Evolutionary conservation across 2,888 invertebrate genomes (phyloP).

Genomic region (Ichneumoninae sp.): DNA sequence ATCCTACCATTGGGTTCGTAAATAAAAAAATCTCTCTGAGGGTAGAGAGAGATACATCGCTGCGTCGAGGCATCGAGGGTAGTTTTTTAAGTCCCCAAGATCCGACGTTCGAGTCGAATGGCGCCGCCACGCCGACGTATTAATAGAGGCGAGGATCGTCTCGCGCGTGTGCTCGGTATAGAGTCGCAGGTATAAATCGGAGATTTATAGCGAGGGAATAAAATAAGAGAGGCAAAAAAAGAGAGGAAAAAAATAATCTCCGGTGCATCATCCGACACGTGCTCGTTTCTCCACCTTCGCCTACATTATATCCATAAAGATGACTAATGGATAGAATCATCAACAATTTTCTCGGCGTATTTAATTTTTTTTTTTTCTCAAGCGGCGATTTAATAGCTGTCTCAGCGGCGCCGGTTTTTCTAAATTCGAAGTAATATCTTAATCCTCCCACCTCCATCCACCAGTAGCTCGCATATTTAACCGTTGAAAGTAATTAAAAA

Average conservation of each 20-base stretch:
- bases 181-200: constrained; percentile 63
- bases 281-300: constrained; percentile 4
- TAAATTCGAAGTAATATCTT: constrained; percentile 53
- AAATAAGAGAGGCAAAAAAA: constrained; percentile 50
- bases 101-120: constrained; percentile 42
- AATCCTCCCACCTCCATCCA: constrained; percentile 9
- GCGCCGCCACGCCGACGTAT: constrained; percentile 49
- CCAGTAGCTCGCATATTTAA: constrained; percentile 52
- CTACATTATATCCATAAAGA: not conserved
- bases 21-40: constrained; percentile 37
- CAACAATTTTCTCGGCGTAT: constrained; percentile 30
- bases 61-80: constrained; percentile 51
- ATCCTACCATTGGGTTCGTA: constrained; percentile 19
- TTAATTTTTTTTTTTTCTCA: constrained; percentile 41
- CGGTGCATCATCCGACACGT: constrained; percentile 38
- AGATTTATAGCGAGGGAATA: constrained; percentile 63
- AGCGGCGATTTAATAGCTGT: constrained; percentile 51
- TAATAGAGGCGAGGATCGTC: constrained; percentile 54
- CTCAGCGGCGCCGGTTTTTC: constrained; percentile 43
- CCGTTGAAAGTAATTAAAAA: constrained; percentile 75
- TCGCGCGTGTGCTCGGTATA: constrained; percentile 45
- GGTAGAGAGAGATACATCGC: constrained; percentile 24
- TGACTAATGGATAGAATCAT: constrained; percentile 11
- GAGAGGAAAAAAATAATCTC: constrained; percentile 7
- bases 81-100: constrained; percentile 59